phyloP scores from a whole-genome alignment of 1,140 invertebrate genomes.

The Euura saliciscinereae region DNA sequence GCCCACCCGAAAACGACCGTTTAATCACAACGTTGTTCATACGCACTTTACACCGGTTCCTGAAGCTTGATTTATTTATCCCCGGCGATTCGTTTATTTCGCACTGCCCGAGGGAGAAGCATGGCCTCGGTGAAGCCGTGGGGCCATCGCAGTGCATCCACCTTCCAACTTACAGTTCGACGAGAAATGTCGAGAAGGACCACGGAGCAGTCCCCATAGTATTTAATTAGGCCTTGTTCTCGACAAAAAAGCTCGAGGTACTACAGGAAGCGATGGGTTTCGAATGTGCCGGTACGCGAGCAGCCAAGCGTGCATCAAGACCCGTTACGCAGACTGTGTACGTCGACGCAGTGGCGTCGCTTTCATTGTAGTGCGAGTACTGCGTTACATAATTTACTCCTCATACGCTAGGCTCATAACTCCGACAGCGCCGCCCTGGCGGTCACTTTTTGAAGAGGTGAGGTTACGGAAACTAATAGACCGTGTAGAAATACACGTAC shows the following conservation, averaged over 20 bases:
- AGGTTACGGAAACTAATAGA: too few relatives aligned
- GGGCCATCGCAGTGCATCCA: neutral
- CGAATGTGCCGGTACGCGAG: slow-evolving; percentile 21
- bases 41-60: neutral
- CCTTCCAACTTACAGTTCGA: neutral
- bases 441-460: too few relatives aligned
- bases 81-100: neutral
- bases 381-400: too few relatives aligned
- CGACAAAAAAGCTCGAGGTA: slow-evolving; percentile 28
- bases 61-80: neutral
- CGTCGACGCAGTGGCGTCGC: slow-evolving; percentile 31
- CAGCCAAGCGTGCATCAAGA: slow-evolving; percentile 31
- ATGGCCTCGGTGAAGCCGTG: neutral
- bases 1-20: neutral
- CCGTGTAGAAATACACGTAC: too few relatives aligned
- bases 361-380: neutral
- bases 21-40: neutral
- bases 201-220: slow-evolving; percentile 9
- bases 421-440: too few relatives aligned
- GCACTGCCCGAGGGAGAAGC: neutral
- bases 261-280: slow-evolving; percentile 42
- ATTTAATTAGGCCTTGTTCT: slow-evolving; percentile 35
- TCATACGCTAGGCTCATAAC: too few relatives aligned
- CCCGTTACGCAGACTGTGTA: slow-evolving; percentile 29
- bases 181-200: neutral